Evolutionary conservation across 2,888 invertebrate genomes (phyloP).

Genomic region (Trichopoda pennipes): DNA sequence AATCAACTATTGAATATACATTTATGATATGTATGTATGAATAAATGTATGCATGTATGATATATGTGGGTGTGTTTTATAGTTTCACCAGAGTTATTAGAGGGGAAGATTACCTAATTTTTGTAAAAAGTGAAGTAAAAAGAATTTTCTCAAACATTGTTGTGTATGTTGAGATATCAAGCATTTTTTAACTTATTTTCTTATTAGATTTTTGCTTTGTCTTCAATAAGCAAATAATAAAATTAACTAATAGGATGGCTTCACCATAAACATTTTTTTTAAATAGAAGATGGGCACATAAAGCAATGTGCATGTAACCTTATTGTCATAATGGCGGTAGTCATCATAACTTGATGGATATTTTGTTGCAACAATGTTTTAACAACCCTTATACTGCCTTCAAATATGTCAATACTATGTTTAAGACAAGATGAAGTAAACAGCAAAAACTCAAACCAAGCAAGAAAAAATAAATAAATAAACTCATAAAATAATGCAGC

Average conservation of each 20-base stretch:
- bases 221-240: too few species aligned
- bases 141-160: too few species aligned
- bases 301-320: slow-evolving; percentile 30
- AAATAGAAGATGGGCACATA: background rate
- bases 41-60: too few species aligned
- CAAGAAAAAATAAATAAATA: background rate
- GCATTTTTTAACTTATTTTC: too few species aligned
- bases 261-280: background rate
- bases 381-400: slow-evolving; percentile 60
- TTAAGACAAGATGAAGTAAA: slow-evolving; percentile 18
- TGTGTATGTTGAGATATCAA: too few species aligned
- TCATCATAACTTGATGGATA: slow-evolving; percentile 60
- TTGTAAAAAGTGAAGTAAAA: too few species aligned
- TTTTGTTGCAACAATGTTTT: slow-evolving; percentile 56
- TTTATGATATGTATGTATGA: background rate
- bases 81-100: too few species aligned
- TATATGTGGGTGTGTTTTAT: background rate
- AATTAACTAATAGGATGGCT: background rate
- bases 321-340: slow-evolving; percentile 35
- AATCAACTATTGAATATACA: slow-evolving; percentile 21
- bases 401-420: slow-evolving; percentile 47
- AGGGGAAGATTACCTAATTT: background rate
- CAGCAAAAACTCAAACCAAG: background rate
- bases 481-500: slow-evolving; percentile 47
- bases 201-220: too few species aligned